phyloP scores from a whole-genome alignment of 1,140 invertebrate genomes.

The Tigriopus japonicus region DNA sequence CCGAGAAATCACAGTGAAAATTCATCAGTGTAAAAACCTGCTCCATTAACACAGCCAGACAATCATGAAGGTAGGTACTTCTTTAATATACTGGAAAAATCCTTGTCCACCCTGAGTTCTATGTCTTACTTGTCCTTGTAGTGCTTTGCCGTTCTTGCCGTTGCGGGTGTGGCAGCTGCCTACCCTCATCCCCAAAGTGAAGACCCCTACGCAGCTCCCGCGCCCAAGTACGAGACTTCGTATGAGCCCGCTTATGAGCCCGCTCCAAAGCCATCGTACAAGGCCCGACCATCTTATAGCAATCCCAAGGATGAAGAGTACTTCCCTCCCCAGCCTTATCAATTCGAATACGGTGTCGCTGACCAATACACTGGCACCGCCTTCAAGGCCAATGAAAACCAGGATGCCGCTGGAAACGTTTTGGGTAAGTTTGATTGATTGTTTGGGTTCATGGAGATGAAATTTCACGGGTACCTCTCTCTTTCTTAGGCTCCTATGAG shows the following conservation, averaged over 20 bases:
- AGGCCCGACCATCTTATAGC: slow-evolving; percentile 1
- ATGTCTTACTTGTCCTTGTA: background rate
- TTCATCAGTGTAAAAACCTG: too few species aligned
- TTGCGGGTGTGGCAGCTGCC: background rate
- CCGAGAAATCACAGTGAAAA: too few species aligned
- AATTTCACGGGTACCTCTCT: background rate
- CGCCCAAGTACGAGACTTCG: background rate
- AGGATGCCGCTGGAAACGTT: slow-evolving; percentile 18
- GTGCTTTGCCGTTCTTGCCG: background rate
- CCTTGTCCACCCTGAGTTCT: too few species aligned
- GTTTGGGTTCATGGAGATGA: background rate
- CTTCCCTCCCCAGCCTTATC: slow-evolving; percentile 20
- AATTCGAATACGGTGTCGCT: slow-evolving; percentile 22
- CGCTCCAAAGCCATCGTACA: background rate
- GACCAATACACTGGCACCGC: slow-evolving; percentile 23
- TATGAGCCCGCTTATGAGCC: background rate
- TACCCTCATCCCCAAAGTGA: background rate
- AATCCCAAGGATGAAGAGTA: background rate
- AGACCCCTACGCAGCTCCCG: background rate
- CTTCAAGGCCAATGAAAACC: slow-evolving; percentile 20
- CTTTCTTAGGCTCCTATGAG: slow-evolving; percentile 25
- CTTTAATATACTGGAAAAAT: too few species aligned
- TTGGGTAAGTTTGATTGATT: background rate
- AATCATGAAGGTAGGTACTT: too few species aligned
- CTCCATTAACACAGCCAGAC: too few species aligned